phyloP scores from a whole-genome alignment of 1,140 invertebrate genomes.

The Trinorchestia longiramus region DNA sequence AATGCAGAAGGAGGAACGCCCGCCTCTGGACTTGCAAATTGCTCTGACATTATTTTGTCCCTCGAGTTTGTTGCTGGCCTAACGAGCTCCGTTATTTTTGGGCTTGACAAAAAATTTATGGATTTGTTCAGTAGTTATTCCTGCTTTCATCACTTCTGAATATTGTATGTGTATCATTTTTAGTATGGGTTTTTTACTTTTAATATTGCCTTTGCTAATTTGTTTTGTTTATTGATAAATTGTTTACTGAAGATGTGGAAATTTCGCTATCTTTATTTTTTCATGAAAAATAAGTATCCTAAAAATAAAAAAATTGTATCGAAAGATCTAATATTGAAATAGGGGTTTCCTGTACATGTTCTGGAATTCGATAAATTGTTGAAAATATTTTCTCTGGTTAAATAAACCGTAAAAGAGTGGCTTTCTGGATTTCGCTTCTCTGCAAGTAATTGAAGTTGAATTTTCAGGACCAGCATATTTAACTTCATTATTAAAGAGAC shows the following conservation, averaged over 20 bases:
- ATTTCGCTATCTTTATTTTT: too few species aligned
- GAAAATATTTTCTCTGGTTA: too few species aligned
- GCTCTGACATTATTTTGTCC: constrained; percentile 33
- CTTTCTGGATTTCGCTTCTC: too few species aligned
- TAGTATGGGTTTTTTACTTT: neutral
- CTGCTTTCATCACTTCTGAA: neutral
- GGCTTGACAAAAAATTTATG: neutral
- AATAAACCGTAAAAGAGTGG: too few species aligned
- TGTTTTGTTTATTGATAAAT: neutral
- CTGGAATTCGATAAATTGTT: too few species aligned
- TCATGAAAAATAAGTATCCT: too few species aligned
- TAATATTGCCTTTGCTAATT: neutral
- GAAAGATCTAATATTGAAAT: too few species aligned
- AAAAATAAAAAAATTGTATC: too few species aligned
- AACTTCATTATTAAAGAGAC: neutral
- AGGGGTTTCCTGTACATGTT: too few species aligned
- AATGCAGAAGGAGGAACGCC: neutral
- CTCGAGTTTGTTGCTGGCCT: constrained; percentile 20
- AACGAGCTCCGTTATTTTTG: constrained; percentile 9
- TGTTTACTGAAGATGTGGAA: too few species aligned
- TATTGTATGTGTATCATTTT: neutral
- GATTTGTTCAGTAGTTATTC: neutral
- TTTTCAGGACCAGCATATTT: neutral
- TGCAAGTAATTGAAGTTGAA: neutral
- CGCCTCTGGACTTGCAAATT: constrained; percentile 36